Evolutionary conservation across 2,888 invertebrate genomes (phyloP), one percentile per base, ranked within the genome.

Genomic region (Tillus elongatus): DNA sequence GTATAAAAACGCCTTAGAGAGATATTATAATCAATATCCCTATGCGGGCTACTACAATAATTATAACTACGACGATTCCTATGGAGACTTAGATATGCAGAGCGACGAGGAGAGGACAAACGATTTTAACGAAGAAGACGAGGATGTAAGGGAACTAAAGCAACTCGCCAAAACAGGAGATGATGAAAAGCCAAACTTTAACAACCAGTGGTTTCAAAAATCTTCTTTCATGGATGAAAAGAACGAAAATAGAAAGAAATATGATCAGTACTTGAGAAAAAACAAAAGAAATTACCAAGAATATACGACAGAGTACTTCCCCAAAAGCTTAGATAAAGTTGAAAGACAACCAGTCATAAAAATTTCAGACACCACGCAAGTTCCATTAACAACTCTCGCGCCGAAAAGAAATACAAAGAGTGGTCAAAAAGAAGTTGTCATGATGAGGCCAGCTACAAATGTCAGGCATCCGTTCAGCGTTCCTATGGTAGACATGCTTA

Each of bases 391-490:
- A 4, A 47, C 50, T 35, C 44, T 51, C 24, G 39, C 44, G 28
- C 38, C 51, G 4, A 54, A 51, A 33, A 47, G 48, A 15, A 53
- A 57, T 13, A 40, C 43, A 13, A 51, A 54, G 16, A 51, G 54
- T 16, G 79, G 78, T 1, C 76, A 81, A 52, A 77, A 78, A 49
- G 80, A 81, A 60, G 70, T 76, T 32, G 74, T 76, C 8, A 61
- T 79, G 51, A 71, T 75, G 39, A 66, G 77, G 43, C 79, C 79
- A 3, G 70, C 72, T 2, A 70, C 72, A 14, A 73, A 73, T 28
- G 65, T 67, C 1, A 60, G 69, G 38, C 67, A 67, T 47, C 67
- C 71, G 24, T 74, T 73, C 53, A 70, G 72, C 43, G 63, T 68
- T 33, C 70, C 72, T 4, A 67, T 75, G 29, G 56, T 73, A 40